Percentiles rank a stretch among this genome's conserved stretches.
Evolutionary conservation across 64 coral and sea anemone species (phyloP).

Genomic region (Stichodactyla helianthus): DNA sequence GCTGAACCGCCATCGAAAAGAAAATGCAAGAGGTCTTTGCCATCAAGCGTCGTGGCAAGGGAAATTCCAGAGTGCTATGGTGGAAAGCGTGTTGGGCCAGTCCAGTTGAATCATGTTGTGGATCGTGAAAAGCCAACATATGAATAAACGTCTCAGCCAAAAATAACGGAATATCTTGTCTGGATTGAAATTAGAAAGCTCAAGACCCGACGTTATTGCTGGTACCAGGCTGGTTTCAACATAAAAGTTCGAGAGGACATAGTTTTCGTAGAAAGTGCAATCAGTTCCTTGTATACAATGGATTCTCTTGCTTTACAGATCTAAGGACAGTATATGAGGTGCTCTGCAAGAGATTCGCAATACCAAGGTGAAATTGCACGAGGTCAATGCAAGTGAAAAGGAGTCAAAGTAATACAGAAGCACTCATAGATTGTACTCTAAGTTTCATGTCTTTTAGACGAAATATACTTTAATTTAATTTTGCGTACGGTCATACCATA

Average conservation of each 20-base stretch:
- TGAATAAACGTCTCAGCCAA: background rate
- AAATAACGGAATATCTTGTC: conserved; percentile 6
- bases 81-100: conserved; percentile 42
- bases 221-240: conserved; percentile 57
- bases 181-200: conserved; percentile 56
- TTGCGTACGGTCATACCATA: too few species aligned
- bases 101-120: conserved; percentile 31
- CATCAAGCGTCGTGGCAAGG: conserved; percentile 28
- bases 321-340: conserved; percentile 50
- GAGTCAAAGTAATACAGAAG: too few species aligned
- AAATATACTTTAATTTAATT: too few species aligned
- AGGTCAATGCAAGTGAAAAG: too few species aligned
- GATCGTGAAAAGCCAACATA: conserved; percentile 17
- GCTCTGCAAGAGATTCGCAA: too few species aligned
- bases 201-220: conserved; percentile 45
- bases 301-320: conserved; percentile 51
- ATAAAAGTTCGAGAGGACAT: too few species aligned
- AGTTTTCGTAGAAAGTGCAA: conserved; percentile 35
- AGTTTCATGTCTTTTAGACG: too few species aligned
- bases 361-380: too few species aligned
- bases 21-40: conserved; percentile 68
- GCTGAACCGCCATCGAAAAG: conserved; percentile 17
- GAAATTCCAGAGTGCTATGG: conserved; percentile 55
- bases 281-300: conserved; percentile 38
- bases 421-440: too few species aligned